Percentiles rank a stretch among this genome's conserved stretches.
Conservation (phyloP, 2,888 invertebrate species). For the Drosophila parthenogenetica region DNA sequence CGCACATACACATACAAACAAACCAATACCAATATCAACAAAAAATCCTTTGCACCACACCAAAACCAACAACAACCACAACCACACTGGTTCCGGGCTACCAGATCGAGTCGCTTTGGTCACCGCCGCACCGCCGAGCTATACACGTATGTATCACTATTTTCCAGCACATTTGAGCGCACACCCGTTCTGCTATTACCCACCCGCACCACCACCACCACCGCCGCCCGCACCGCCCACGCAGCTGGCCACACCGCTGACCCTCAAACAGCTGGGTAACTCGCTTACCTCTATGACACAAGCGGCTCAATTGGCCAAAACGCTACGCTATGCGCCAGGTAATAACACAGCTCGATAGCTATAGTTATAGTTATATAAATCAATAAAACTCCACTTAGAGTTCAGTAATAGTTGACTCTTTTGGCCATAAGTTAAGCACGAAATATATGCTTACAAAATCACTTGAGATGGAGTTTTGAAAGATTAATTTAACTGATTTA, state of each 20-base stretch:
- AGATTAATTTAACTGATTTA: no score
- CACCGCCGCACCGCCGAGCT: conserved; percentile 87
- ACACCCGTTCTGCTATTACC: conserved; percentile 86
- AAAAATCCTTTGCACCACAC: conserved; percentile 1
- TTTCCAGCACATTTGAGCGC: conserved; percentile 86
- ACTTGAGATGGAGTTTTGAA: no score
- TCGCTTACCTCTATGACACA: conserved; percentile 83
- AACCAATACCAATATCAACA: conserved; percentile 30
- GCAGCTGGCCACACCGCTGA: conserved; percentile 83
- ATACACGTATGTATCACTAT: conserved; percentile 88
- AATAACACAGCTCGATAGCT: conserved; percentile 50
- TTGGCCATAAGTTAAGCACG: no score
- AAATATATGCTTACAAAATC: neutral
- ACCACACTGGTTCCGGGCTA: conserved; percentile 38
- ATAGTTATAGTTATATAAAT: conserved; percentile 9
- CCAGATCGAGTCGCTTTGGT: conserved; percentile 89
- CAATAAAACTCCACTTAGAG: neutral
- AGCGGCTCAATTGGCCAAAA: conserved; percentile 85
- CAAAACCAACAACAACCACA: conserved; percentile 16
- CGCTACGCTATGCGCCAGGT: conserved; percentile 85
- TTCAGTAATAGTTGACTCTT: neutral
- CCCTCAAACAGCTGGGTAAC: conserved; percentile 84
- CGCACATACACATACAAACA: conserved; percentile 33
- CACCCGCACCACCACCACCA: conserved; percentile 84
- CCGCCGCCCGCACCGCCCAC: conserved; percentile 78